phyloP scores from a whole-genome alignment of 2,888 invertebrate species.

The Megaustenia siamemsis region DNA sequence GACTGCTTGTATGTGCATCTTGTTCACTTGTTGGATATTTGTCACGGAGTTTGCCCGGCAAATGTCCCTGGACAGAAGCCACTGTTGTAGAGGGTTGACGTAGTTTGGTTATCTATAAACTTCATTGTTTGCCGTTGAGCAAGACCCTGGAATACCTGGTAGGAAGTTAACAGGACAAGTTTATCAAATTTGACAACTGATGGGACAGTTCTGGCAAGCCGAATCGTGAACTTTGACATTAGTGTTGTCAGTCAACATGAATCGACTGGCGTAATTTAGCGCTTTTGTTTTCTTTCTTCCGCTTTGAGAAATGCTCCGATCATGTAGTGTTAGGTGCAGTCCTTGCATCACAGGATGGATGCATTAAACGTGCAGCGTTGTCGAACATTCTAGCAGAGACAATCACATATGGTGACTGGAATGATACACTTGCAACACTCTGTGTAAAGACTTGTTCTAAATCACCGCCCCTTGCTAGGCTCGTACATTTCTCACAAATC shows the following conservation, averaged over 20 bases:
- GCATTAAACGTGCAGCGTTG: no score
- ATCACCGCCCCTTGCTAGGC: no score
- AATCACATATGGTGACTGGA: no score
- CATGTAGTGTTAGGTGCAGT: no score
- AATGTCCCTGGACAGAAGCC: constrained; percentile 32
- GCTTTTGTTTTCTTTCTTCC: no score
- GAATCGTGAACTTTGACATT: constrained; percentile 3
- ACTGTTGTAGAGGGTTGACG: constrained; percentile 1
- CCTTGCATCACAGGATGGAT: no score
- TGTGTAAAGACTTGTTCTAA: no score
- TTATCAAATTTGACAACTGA: constrained; percentile 37
- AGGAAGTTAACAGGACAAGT: constrained; percentile 28
- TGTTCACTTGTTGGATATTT: constrained; percentile 28
- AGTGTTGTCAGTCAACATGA: neutral
- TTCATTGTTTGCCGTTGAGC: constrained; percentile 23
- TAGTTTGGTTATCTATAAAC: constrained; percentile 12
- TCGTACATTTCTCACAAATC: no score
- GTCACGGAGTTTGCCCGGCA: constrained; percentile 26
- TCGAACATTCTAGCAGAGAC: no score
- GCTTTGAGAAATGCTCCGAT: no score
- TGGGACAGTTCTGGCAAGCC: neutral
- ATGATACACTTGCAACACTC: no score
- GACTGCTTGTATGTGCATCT: constrained; percentile 23
- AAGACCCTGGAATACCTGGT: neutral
- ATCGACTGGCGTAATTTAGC: no score